Base-by-base conservation (phyloP, 2,113 vertebrate species). In the Pluvialis apricaria region DNA sequence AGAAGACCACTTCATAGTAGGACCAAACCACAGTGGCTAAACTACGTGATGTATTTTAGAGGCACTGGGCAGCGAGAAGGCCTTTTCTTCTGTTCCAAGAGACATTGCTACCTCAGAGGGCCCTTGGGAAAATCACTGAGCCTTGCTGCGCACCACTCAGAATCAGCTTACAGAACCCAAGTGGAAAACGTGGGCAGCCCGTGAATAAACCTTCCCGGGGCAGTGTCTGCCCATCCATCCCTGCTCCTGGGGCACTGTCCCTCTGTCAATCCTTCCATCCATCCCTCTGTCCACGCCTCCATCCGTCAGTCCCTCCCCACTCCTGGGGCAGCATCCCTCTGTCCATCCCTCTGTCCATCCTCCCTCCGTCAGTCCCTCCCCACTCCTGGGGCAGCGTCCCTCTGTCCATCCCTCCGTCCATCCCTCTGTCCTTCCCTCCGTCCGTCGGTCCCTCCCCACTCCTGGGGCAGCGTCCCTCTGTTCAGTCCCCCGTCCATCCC, bases 1-100 rank as follows among this genome's bases (percentile, higher is more conserved):
- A 26, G 72, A 68, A 15, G 38, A 29, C 7, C 0, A 0, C n/a
- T 38, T 42, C 47, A 7, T 8, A 68, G 47, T 0, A 20, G 61
- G 28, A 26, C 6, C 8, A 57, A 61, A 62, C 36, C 62, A 29
- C 28, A 2, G 11, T 1, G 42, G 14, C 4, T 65, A 49, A 38
- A 42, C 34, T 12, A 28, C 0, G 1, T 6, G 22, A 11, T 25
- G 15, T 9, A 13, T 28, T 61, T 71, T 6, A 28, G 38, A 61
- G 28, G 75, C 58, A 32, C 15, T 3, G 34, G 6, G 18, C 31
- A 60, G 11, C 1, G 25, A 57, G 26, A 36, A 28, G 20, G 4
- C 1, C 75, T 68, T 44, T 38, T n/a, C 16, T 61, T 84, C 19
- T 47, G 6, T 16, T 71, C 34, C 57, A 19, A 13, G 20, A 61